phyloP scores from a whole-genome alignment of 2,797 vertebrate species.

The Hirundo rustica region DNA sequence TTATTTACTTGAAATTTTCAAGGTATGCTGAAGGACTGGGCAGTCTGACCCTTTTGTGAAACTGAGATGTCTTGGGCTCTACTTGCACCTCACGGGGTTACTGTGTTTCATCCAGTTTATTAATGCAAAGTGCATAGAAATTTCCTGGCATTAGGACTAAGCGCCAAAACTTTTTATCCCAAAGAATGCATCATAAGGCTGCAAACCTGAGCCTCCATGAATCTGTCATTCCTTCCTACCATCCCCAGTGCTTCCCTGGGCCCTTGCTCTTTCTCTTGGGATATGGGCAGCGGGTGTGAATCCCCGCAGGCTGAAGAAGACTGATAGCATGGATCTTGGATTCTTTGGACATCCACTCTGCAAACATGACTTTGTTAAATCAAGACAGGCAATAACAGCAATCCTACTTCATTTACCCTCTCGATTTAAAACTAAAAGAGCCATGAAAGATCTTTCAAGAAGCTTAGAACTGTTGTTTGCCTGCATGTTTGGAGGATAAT shows the following conservation, averaged over 20 bases:
- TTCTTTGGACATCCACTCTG: fast-evolving
- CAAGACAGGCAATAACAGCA: background rate
- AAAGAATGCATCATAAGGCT: background rate
- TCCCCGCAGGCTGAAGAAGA: background rate
- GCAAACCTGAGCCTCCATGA: background rate
- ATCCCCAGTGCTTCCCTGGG: background rate
- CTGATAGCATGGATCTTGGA: background rate
- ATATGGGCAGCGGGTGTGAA: background rate
- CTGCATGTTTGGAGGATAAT: background rate
- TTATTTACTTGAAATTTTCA: slow-evolving; percentile 12
- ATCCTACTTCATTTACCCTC: background rate
- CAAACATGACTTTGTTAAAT: background rate
- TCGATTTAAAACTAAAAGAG: background rate
- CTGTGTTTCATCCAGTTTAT: background rate
- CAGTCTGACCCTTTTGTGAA: background rate
- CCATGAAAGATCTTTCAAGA: background rate
- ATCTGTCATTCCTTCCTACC: background rate
- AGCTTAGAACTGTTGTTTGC: background rate
- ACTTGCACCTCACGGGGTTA: background rate
- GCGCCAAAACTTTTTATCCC: background rate
- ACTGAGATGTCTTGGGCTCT: background rate
- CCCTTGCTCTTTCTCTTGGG: background rate
- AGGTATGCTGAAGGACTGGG: background rate
- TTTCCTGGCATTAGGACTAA: background rate
- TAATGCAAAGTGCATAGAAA: background rate